These are phyloP conservation scores for Kryptolebias marmoratus DNA, from an alignment of 2,113 vertebrate species.

Conservation along the genomic window DNA sequence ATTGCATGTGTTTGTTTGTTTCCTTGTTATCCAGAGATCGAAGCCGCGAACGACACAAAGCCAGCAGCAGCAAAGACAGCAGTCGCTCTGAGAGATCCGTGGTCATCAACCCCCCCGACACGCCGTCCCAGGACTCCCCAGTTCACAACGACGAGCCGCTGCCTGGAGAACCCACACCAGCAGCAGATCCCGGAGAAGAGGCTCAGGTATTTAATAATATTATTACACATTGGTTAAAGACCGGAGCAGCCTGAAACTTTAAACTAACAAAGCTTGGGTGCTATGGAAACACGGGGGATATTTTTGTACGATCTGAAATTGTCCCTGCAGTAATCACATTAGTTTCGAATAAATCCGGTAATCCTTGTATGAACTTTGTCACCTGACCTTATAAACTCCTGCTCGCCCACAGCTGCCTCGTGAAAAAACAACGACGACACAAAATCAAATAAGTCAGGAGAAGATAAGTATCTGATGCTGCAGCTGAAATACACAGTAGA, in stretches of 20 bases:
- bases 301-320: conserved; percentile 6
- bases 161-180: conserved; percentile 83
- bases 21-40: conserved; percentile 75
- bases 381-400: conserved; percentile 47
- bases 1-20: not conserved
- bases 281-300: conserved; percentile 1
- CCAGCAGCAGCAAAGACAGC: conserved; percentile 87
- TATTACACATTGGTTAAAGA: no score
- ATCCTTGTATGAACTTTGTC: conserved; percentile 41
- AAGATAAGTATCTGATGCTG: conserved; percentile 3
- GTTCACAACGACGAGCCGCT: conserved; percentile 82
- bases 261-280: not conserved
- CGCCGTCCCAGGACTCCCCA: conserved; percentile 73
- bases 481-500: conserved; percentile 14
- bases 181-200: conserved; percentile 79
- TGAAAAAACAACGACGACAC: conserved; percentile 48
- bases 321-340: conserved; percentile 15
- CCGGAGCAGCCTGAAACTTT: not conserved
- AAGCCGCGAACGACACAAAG: conserved; percentile 90
- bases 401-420: conserved; percentile 60
- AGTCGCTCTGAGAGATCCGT: conserved; percentile 90
- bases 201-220: conserved; percentile 81
- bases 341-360: conserved; percentile 34
- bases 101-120: conserved; percentile 88
- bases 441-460: conserved; percentile 64